Percentiles rank a stretch among this genome's conserved stretches.
Conservation (phyloP, 2,888 invertebrate species). For the Pseudolycoriella hygida region DNA sequence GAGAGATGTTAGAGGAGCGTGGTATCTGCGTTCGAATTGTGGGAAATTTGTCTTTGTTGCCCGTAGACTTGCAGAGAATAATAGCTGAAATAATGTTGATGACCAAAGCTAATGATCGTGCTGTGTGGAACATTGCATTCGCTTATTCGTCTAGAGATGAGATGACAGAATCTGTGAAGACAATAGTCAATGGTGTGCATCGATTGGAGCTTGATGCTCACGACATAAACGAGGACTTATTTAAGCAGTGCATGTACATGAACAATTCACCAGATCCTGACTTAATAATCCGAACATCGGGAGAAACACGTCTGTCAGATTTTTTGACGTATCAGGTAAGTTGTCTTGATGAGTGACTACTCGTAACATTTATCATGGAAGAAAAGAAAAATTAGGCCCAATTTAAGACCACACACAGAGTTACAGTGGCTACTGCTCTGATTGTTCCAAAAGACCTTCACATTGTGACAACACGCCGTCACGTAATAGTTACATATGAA, state of each 20-base stretch:
- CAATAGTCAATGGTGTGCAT: slow-evolving; percentile 49
- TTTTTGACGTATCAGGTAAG: slow-evolving; percentile 90
- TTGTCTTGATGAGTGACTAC: neutral
- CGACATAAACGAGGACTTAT: slow-evolving; percentile 60
- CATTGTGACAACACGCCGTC: no score
- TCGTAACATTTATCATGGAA: no score
- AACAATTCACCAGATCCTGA: slow-evolving; percentile 63
- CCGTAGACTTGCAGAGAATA: slow-evolving; percentile 53
- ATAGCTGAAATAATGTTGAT: slow-evolving; percentile 63
- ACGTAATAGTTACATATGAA: no score
- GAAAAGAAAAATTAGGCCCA: no score
- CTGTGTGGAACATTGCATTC: slow-evolving; percentile 63
- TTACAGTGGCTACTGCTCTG: no score
- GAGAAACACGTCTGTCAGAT: slow-evolving; percentile 84
- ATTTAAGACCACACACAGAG: no score
- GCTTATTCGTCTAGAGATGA: slow-evolving; percentile 78
- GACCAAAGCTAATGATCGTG: slow-evolving; percentile 61
- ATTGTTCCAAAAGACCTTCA: no score
- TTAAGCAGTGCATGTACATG: slow-evolving; percentile 63
- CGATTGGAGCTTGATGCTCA: slow-evolving; percentile 40
- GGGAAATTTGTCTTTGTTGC: slow-evolving; percentile 67
- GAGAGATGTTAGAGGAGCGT: slow-evolving; percentile 61
- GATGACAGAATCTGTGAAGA: slow-evolving; percentile 53
- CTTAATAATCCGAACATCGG: slow-evolving; percentile 85
- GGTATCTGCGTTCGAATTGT: slow-evolving; percentile 75